These are phyloP conservation scores for Anarhynchus alexandrinus DNA, from an alignment of 2,113 vertebrate species.

Conservation along the genomic window DNA sequence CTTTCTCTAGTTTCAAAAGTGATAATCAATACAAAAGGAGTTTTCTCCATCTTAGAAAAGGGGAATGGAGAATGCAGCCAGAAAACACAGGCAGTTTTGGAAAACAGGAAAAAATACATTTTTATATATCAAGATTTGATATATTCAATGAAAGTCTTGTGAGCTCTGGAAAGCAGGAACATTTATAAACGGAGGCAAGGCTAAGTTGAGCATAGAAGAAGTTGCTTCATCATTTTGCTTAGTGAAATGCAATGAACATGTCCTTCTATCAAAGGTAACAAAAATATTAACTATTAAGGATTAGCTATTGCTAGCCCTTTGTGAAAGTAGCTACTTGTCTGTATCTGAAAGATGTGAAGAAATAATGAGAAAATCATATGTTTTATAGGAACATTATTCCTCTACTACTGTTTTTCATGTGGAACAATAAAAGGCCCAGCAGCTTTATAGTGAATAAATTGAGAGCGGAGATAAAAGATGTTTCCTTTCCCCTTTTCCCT, in stretches of 20 bases:
- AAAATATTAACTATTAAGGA: background rate
- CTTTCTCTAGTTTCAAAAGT: background rate
- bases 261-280: background rate
- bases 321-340: background rate
- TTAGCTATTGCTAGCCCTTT: background rate
- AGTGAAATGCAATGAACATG: background rate
- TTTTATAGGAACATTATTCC: slow-evolving; percentile 25
- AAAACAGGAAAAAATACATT: background rate
- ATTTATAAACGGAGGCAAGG: background rate
- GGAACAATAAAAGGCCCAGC: slow-evolving; percentile 1
- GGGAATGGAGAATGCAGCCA: background rate
- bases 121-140: background rate
- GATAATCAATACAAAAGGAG: background rate
- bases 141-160: background rate
- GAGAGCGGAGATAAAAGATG: background rate
- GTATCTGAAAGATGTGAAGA: background rate
- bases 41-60: background rate
- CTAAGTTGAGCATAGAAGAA: background rate
- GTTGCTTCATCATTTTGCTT: background rate
- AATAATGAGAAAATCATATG: background rate
- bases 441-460: background rate
- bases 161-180: background rate
- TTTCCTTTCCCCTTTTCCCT: background rate
- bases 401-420: slow-evolving; percentile 2
- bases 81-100: background rate